Evolutionary conservation across 2,797 vertebrate species (phyloP).

Genomic region (Nyctibius grandis): DNA sequence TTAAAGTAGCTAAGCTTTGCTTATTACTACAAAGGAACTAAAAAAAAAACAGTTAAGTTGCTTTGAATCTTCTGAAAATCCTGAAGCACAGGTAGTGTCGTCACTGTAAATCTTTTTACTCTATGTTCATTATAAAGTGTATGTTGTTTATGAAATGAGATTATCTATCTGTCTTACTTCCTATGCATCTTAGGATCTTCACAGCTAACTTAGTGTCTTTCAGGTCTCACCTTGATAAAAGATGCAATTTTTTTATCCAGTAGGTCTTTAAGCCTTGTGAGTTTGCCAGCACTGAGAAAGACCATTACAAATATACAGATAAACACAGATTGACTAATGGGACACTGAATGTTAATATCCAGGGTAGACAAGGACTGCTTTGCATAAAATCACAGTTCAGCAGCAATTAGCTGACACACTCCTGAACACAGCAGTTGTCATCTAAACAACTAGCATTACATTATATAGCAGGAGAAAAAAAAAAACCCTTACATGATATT

Average conservation of each 20-base stretch:
- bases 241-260: not conserved
- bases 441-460: rapidly evolving
- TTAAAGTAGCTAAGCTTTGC: not conserved
- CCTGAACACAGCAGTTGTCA: not conserved
- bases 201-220: not conserved
- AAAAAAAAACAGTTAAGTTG: not conserved
- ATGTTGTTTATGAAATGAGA: not conserved
- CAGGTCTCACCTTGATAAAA: not conserved
- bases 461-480: not conserved
- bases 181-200: not conserved
- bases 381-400: not conserved
- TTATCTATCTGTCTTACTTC: not conserved
- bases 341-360: not conserved
- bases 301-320: not conserved
- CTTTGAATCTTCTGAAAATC: not conserved
- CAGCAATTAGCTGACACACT: not conserved
- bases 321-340: not conserved
- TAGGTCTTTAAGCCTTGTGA: not conserved
- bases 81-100: not conserved
- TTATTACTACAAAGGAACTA: not conserved
- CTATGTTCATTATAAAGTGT: not conserved
- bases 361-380: not conserved
- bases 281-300: not conserved
- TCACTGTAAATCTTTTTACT: not conserved
- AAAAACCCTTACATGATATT: not conserved